phyloP scores from a whole-genome alignment of 1,140 invertebrate species.

The Penaeus indicus region DNA sequence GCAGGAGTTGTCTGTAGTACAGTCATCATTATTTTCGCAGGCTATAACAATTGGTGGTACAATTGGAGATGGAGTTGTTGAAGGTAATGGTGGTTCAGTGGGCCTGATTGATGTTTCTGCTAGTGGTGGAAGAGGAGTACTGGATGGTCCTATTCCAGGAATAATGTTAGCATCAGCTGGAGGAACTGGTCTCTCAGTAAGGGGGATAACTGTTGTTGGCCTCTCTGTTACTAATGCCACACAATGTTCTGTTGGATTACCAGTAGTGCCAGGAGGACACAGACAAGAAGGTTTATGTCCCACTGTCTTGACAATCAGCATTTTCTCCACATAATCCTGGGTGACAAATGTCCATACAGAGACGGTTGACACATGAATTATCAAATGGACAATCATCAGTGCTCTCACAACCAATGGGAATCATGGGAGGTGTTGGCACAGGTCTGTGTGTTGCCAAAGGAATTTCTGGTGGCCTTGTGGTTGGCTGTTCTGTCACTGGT shows the following conservation, averaged over 20 bases:
- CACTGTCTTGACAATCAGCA: conserved; percentile 72
- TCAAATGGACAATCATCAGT: conserved; percentile 62
- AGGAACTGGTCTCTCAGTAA: conserved; percentile 82
- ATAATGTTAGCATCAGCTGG: conserved; percentile 78
- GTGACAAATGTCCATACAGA: conserved; percentile 60
- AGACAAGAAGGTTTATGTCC: conserved; percentile 83
- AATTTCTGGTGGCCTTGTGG: no score
- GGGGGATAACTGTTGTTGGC: conserved; percentile 74
- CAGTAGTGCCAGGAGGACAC: conserved; percentile 83
- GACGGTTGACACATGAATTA: conserved; percentile 59
- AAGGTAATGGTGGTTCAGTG: conserved; percentile 1
- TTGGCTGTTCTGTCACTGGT: no score
- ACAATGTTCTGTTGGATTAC: conserved; percentile 80
- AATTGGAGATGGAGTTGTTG: neutral
- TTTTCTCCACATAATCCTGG: conserved; percentile 70
- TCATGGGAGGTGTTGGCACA: conserved; percentile 29
- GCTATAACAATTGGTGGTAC: conserved; percentile 33
- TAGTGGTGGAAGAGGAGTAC: conserved; percentile 5
- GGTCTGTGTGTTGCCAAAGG: no score
- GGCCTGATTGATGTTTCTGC: conserved; percentile 8
- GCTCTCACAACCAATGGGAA: conserved; percentile 54
- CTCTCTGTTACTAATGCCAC: conserved; percentile 80
- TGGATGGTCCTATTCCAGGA: neutral
- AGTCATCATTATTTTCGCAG: conserved; percentile 77
- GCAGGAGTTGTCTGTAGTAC: conserved; percentile 81